These are phyloP conservation scores for Dicyrtomina minuta DNA, from an alignment of 2,888 invertebrate species.

Conservation along the genomic window DNA sequence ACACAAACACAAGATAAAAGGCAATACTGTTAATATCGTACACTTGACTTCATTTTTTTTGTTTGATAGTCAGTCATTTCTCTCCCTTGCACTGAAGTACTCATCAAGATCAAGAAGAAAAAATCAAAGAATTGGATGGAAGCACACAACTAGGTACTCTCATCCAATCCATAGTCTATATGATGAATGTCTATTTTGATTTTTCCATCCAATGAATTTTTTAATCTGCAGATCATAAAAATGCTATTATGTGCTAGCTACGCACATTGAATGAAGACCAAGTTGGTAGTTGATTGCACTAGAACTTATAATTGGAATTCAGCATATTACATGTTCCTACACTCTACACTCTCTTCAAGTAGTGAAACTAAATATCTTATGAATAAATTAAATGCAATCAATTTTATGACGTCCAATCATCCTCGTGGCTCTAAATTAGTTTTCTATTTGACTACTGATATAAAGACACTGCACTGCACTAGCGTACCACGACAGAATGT, in stretches of 20 bases:
- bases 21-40: too few relatives aligned
- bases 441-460: too few relatives aligned
- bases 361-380: neutral
- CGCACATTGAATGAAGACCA: neutral
- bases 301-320: slow-evolving; percentile 2
- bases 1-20: too few relatives aligned
- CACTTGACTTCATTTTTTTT: neutral
- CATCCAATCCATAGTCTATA: neutral
- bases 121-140: too few relatives aligned
- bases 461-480: too few relatives aligned
- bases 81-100: neutral
- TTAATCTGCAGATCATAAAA: neutral
- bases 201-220: slow-evolving; percentile 4
- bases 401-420: neutral
- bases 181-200: slow-evolving; percentile 4
- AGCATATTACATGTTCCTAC: neutral
- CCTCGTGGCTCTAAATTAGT: too few relatives aligned
- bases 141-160: too few relatives aligned
- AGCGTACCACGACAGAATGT: too few relatives aligned
- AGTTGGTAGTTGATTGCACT: neutral
- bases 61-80: neutral
- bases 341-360: neutral
- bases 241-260: neutral
- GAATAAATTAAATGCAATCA: slow-evolving; percentile 1
- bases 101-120: neutral